Base-by-base conservation (phyloP, 2,113 vertebrate species). In the Electrona antarctica region DNA sequence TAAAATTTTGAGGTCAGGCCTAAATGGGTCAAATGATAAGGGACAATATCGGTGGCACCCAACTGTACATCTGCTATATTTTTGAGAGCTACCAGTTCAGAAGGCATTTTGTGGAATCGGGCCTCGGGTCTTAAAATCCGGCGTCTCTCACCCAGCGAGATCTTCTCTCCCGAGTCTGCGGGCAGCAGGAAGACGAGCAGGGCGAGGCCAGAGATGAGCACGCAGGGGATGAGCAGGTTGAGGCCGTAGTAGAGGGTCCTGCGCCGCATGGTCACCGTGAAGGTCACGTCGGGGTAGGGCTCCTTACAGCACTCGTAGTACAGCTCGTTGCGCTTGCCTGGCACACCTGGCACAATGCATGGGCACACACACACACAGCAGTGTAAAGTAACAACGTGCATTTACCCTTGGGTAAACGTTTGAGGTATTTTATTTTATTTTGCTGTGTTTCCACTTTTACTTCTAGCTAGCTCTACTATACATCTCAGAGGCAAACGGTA, bases 261-360 rank as follows among this genome's bases (percentile, higher is more conserved):
- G 64, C 94, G 90, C 1, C 94, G 93, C 93, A 96, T 96, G 14
- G 93, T 95, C 72, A 96, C 95, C 0, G 95, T 96, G 78, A 95
- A 96, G 0, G 94, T 96, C 66, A 96, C 94, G 0, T 96, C 95
- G 7, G 95, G 95, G 69, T 96, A 96, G 0, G 95, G 95, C 61
- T 96, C 95, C 81, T 95, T 94, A 67, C 95, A 96, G 87, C 95
- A 96, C 0, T 96, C 95, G 2, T 96, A 96, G 74, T 95, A 95
- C 21, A 94, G 65, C 88, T 95, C 95, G 46, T 95, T 96, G 62
- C 95, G 95, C 85, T 95, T 95, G 6, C 93, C 95, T 62, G 95
- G 94, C 2, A 96, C 94, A 85, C 92, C 95, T 96, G 81, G 13
- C 70, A 69, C 13, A 60, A 12, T 58, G 11, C 48, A 29, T 41